Evolutionary conservation across 2,888 invertebrate species (phyloP).

Genomic region (Hedychridium roseum): DNA sequence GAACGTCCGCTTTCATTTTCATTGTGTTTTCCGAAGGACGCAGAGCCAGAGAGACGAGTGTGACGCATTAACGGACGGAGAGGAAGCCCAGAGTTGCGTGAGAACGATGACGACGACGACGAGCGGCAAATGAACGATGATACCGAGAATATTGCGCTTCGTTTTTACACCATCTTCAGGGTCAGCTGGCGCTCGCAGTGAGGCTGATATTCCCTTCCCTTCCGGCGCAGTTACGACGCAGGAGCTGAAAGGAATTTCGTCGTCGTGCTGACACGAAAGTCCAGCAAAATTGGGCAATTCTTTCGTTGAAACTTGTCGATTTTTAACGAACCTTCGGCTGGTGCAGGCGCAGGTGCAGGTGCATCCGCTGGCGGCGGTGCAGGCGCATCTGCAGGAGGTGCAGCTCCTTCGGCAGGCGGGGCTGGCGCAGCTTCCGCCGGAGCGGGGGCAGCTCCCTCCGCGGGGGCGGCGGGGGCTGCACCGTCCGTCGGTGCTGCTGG

Average conservation of each 20-base stretch:
- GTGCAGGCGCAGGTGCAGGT: slow-evolving; percentile 37
- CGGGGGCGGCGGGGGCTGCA: slow-evolving; percentile 9
- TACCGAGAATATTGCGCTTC: slow-evolving; percentile 21
- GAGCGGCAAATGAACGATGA: slow-evolving; percentile 28
- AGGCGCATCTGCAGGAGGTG: slow-evolving; percentile 50
- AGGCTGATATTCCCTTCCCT: too few relatives aligned
- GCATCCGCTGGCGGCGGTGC: slow-evolving; percentile 38
- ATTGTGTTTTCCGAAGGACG: too few relatives aligned
- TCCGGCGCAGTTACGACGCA: slow-evolving; percentile 51
- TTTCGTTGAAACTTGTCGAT: slow-evolving; percentile 3
- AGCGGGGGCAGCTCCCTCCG: slow-evolving; percentile 55
- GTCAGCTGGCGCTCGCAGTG: too few relatives aligned
- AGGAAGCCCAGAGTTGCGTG: too few relatives aligned
- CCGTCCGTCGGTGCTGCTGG: slow-evolving; percentile 49
- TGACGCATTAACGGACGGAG: too few relatives aligned
- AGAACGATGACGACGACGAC: slow-evolving; percentile 26
- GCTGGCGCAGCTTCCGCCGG: slow-evolving; percentile 48
- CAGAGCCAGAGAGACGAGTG: too few relatives aligned
- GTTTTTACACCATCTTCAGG: slow-evolving; percentile 4
- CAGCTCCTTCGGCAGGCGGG: slow-evolving; percentile 40
- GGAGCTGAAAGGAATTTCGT: slow-evolving; percentile 39
- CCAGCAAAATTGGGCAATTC: background rate
- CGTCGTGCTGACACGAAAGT: background rate
- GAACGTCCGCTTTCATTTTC: too few relatives aligned
- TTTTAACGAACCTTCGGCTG: slow-evolving; percentile 13